Evolutionary conservation across 1,140 invertebrate genomes (phyloP), one percentile per base, ranked within the genome.

Genomic region (Hycleus cichorii): DNA sequence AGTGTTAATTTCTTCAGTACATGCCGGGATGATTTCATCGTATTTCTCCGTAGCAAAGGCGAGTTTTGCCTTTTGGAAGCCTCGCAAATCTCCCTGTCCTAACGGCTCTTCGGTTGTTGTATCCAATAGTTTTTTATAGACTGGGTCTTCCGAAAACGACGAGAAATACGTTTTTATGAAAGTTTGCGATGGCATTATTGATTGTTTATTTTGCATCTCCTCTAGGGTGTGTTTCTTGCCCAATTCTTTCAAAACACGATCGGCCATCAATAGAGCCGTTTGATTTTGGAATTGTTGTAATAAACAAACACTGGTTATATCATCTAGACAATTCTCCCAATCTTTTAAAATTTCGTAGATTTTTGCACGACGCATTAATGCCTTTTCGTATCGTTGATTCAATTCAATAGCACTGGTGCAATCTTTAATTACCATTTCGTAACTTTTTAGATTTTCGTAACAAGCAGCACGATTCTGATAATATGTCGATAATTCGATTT

Each of bases 401-500:
- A 89, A 77, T 71, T 91, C 82, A 25, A 98, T 76, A 3, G 95
- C 93, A 74, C 82, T 83, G 3, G 85, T 83, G 73, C 93, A 96
- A 73, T 97, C 95, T 60, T 84, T 81, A 64, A 93, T 86, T 0
- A 96, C 93, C 59, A 86, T 79, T 55, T 83, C 82, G 80, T 86
- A 90, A 73, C 93, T 90, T 75, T 90, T 89, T 76, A 95, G 78
- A 72, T 94, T 90, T 75, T 97, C 94, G 77, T 93, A 92, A 25
- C 92, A 90, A 40, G 95, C 95, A 4, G 95, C 95, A 70, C 93
- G 83, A 71, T 98, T 98, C 74, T 97, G 95, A 76, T 95, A 96
- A 74, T 93, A 95, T 9, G 89, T 94, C 3, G 94, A 85, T 44
- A 97, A 73, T 62, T 91, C 89, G 3, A 82, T 78, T 32, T 76